Percentiles rank a stretch among this genome's conserved stretches.
Evolutionary conservation across 2,797 vertebrate species (phyloP).

Genomic region (Thamnophis elegans): DNA sequence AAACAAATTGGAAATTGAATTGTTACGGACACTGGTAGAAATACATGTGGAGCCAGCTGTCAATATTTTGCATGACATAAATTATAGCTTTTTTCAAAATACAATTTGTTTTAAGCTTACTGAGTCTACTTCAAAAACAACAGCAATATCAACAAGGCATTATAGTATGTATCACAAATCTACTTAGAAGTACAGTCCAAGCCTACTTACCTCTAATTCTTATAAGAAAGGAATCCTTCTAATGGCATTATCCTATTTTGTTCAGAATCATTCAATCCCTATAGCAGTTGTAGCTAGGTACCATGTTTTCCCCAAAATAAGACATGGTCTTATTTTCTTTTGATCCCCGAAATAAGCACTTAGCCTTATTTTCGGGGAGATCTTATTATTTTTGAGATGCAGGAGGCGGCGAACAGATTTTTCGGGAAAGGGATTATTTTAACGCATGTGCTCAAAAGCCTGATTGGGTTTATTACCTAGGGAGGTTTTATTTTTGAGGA

Average conservation of each 20-base stretch:
- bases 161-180: background rate
- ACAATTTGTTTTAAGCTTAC: background rate
- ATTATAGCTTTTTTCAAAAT: background rate
- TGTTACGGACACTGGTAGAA: background rate
- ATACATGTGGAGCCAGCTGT: constrained; percentile 6
- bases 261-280: background rate
- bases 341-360: too few relatives aligned
- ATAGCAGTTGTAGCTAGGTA: background rate
- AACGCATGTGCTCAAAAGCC: too few relatives aligned
- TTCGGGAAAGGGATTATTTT: too few relatives aligned
- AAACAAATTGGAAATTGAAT: background rate
- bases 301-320: too few relatives aligned
- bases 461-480: too few relatives aligned
- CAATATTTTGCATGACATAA: background rate
- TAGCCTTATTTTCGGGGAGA: too few relatives aligned
- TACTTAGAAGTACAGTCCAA: background rate
- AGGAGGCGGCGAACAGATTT: too few relatives aligned
- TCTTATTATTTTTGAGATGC: too few relatives aligned
- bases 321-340: too few relatives aligned
- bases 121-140: background rate
- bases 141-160: background rate
- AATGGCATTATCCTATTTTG: background rate
- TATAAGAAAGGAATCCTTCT: background rate
- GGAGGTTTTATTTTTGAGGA: too few relatives aligned
- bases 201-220: background rate